A percentile compares a stretch with the other conserved stretches of the same genome.
Evolutionary conservation across 2,113 vertebrate species (phyloP).

Genomic region (Ornithorhynchus anatinus): DNA sequence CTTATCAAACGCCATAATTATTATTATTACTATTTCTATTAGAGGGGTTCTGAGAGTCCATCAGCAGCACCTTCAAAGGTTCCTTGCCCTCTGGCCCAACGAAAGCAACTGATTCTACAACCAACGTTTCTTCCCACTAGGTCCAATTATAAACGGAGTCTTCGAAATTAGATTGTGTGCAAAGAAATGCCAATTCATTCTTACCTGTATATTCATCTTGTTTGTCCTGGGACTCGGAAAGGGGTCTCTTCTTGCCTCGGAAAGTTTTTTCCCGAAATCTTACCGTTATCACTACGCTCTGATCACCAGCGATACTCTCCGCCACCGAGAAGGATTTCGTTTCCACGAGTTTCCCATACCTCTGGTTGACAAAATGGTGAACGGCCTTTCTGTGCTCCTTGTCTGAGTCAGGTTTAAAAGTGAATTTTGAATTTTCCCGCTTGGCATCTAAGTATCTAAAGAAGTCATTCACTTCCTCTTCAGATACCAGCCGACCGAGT

Average conservation of each 20-base stretch:
- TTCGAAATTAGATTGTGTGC: neutral
- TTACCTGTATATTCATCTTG: constrained; percentile 85
- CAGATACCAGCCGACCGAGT: constrained; percentile 82
- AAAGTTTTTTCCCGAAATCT: constrained; percentile 80
- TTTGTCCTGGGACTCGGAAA: constrained; percentile 63
- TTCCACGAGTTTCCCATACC: constrained; percentile 91
- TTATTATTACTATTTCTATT: neutral
- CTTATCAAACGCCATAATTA: no score
- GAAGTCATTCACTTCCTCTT: constrained; percentile 86
- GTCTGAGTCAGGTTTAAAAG: constrained; percentile 80
- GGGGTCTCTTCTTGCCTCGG: constrained; percentile 73
- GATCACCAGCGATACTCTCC: neutral
- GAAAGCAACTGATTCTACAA: neutral
- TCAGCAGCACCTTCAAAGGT: neutral
- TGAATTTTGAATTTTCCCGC: constrained; percentile 79
- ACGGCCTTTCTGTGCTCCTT: constrained; percentile 88
- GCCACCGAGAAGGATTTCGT: constrained; percentile 83
- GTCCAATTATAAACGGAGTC: constrained; percentile 12
- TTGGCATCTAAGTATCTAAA: constrained; percentile 91
- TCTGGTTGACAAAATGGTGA: constrained; percentile 88
- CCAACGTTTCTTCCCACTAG: neutral
- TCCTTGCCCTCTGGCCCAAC: neutral
- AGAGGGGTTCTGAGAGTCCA: neutral
- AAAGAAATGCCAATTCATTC: neutral
- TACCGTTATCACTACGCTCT: constrained; percentile 77